Evolutionary conservation across 2,888 invertebrate species (phyloP).

Genomic region (Lepidochitona cinerea): DNA sequence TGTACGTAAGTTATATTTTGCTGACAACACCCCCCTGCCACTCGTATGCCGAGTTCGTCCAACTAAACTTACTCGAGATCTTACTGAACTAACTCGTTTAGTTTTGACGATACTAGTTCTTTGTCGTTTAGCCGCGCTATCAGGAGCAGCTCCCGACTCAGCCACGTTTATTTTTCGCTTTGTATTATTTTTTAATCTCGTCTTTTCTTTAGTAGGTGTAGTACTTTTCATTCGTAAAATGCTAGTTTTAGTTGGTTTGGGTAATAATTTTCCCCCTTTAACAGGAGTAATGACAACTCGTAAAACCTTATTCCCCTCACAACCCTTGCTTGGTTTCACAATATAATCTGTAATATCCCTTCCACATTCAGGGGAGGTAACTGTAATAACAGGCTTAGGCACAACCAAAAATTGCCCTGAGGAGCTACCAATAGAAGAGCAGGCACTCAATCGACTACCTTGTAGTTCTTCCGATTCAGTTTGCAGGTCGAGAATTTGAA

Average conservation of each 20-base stretch:
- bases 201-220: constrained; percentile 37
- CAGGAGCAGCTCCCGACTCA: not conserved
- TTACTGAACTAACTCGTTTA: not conserved
- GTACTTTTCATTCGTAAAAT: constrained; percentile 47
- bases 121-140: not conserved
- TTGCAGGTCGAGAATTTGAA: constrained; percentile 36
- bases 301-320: constrained; percentile 33
- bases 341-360: constrained; percentile 9
- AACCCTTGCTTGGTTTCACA: constrained; percentile 10
- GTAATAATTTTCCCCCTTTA: constrained; percentile 30
- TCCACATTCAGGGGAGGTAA: not conserved
- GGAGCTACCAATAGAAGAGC: not conserved
- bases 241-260: constrained; percentile 55
- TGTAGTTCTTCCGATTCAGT: constrained; percentile 40
- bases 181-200: not conserved
- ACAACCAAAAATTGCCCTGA: not conserved
- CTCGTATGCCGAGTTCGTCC: not conserved
- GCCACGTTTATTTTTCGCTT: not conserved
- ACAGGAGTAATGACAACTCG: constrained; percentile 46
- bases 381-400: not conserved
- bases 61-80: not conserved
- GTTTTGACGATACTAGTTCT: not conserved
- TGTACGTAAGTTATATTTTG: constrained; percentile 9
- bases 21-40: not conserved
- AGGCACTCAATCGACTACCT: constrained; percentile 32